Evolutionary conservation across 1,140 invertebrate species (phyloP).

Genomic region (Eurosta solidaginis): DNA sequence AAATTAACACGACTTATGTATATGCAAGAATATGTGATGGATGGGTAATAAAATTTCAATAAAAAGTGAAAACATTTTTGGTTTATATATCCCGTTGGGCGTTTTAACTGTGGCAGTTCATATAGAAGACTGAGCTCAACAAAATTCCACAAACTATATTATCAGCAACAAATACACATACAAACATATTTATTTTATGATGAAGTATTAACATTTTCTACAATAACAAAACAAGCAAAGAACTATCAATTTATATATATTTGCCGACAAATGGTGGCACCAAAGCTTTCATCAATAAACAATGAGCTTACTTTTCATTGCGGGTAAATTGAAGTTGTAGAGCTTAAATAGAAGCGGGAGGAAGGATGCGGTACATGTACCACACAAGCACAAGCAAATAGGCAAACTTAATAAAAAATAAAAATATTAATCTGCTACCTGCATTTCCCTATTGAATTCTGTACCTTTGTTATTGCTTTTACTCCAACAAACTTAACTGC

Average conservation of each 20-base stretch:
- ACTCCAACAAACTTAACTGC: too few relatives aligned
- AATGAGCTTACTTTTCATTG: neutral
- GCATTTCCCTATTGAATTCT: too few relatives aligned
- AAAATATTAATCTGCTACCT: too few relatives aligned
- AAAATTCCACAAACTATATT: neutral
- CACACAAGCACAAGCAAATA: neutral
- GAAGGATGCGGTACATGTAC: neutral
- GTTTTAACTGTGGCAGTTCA: neutral
- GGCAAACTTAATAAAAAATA: neutral
- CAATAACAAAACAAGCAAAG: too few relatives aligned
- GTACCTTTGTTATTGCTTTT: too few relatives aligned
- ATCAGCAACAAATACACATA: neutral
- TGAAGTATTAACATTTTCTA: too few relatives aligned
- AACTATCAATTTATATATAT: too few relatives aligned
- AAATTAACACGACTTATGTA: neutral
- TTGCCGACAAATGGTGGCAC: neutral
- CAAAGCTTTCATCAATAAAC: neutral
- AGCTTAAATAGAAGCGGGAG: neutral
- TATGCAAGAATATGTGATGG: too few relatives aligned
- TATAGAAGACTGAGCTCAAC: neutral
- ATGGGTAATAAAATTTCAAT: neutral
- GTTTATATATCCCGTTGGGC: neutral
- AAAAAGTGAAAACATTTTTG: neutral
- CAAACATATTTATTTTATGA: too few relatives aligned
- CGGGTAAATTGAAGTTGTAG: neutral